Evolutionary conservation across 2,797 vertebrate genomes (phyloP).

Genomic region (Chiloscyllium punctatum): DNA sequence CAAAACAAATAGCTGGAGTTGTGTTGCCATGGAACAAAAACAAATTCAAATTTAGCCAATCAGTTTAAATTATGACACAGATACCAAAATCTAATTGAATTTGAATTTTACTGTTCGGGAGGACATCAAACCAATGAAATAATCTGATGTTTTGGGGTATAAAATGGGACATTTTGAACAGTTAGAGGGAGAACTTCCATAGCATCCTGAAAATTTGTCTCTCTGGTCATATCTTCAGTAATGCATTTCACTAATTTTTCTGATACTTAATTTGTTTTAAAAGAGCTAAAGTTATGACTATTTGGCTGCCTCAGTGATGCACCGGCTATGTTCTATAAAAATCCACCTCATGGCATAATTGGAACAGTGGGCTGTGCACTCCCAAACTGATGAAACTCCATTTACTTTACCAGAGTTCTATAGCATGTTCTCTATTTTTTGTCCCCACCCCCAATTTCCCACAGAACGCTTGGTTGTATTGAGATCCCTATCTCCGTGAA

Average conservation of each 20-base stretch:
- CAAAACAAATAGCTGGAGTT: too few relatives aligned
- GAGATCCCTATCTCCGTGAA: conserved; percentile 93
- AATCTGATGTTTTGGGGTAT: too few relatives aligned
- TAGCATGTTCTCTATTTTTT: not conserved
- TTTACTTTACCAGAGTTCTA: not conserved
- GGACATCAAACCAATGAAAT: too few relatives aligned
- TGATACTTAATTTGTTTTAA: not conserved
- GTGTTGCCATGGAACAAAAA: too few relatives aligned
- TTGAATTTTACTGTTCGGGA: too few relatives aligned
- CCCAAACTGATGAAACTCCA: not conserved
- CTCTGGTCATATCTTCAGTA: not conserved
- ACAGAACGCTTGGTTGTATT: conserved; percentile 94
- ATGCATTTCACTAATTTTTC: not conserved
- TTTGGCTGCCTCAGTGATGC: not conserved
- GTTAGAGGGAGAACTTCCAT: not conserved
- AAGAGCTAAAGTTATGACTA: not conserved
- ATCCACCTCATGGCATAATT: not conserved
- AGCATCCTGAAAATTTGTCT: not conserved
- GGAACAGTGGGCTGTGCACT: not conserved
- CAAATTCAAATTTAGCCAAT: too few relatives aligned
- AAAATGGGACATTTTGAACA: too few relatives aligned
- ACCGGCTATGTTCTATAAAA: not conserved
- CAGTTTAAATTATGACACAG: too few relatives aligned
- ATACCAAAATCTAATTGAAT: too few relatives aligned
- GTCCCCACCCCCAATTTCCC: conserved; percentile 33